phyloP scores from a whole-genome alignment of 1,140 invertebrate genomes.

The Gryllus bimaculatus region DNA sequence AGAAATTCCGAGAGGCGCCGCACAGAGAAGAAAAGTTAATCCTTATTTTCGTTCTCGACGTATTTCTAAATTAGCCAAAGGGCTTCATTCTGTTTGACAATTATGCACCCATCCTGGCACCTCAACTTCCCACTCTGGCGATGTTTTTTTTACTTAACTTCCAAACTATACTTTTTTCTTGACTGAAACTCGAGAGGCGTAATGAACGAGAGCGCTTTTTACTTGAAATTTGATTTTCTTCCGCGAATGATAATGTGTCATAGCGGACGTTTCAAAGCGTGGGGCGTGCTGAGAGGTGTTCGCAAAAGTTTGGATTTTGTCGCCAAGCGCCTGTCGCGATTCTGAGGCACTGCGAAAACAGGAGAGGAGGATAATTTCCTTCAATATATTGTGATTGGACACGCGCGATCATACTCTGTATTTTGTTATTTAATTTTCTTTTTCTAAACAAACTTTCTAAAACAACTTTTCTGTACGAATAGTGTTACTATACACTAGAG shows the following conservation, averaged over 20 bases:
- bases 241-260: neutral
- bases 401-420: too few relatives aligned
- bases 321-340: too few relatives aligned
- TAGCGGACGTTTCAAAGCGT: neutral
- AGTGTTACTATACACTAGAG: too few relatives aligned
- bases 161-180: neutral
- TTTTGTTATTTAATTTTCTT: too few relatives aligned
- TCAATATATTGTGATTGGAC: too few relatives aligned
- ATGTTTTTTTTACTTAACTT: neutral
- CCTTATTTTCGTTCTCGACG: neutral
- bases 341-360: too few relatives aligned
- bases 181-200: neutral
- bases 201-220: neutral
- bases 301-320: neutral
- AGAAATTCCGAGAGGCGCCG: neutral
- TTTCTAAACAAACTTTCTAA: too few relatives aligned
- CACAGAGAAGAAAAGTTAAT: neutral
- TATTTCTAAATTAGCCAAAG: conserved; percentile 5
- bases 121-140: neutral
- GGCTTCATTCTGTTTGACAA: neutral
- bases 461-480: too few relatives aligned
- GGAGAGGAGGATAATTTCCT: too few relatives aligned
- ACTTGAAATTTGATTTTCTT: neutral
- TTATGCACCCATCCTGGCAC: neutral
- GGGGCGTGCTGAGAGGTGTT: neutral